Evolutionary conservation across 2,113 vertebrate genomes (phyloP), one percentile per base, ranked within the genome.

Genomic region (Polypterus senegalus): DNA sequence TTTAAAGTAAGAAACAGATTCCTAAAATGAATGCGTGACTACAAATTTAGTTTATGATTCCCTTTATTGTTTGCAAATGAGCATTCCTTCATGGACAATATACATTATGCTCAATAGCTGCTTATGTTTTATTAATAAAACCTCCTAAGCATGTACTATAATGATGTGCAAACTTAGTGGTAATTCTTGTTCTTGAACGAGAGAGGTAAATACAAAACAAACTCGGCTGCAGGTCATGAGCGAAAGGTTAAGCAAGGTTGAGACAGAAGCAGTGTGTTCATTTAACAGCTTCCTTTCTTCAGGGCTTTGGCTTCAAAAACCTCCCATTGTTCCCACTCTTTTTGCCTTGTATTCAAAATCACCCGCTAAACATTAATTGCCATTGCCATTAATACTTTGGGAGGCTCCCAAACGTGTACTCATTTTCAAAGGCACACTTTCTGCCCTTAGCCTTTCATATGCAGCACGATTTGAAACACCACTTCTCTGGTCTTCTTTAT

Each of bases 291-390:
- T 83, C 77, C 75, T 78, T 83, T 86, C 79, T 83, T 84, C 72
- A 71, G 68, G 72, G 76, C 75, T 84, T 84, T 75, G 78, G 76
- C 73, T 74, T 83, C 70, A 78, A 80, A 77, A 69, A 76, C 73
- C 78, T 75, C 66, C 78, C 70, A 82, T 89, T 89, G 80, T 86
- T 76, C 78, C 69, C 65, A 61, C 67, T 70, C 77, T 77, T 86
- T 88, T 89, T 85, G 81, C 71, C 77, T 77, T 81, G 79, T 82
- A 81, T 88, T 89, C 77, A 81, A 79, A 88, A 81, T 83, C 81
- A 79, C 76, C 85, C 86, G 81, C 81, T 83, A 66, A 83, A 83
- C 85, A 88, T 87, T 88, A 89, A 90, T 90, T 84, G 85, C 81
- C 80, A 77, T 81, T 83, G 79, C 80, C 82, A 79, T 80, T 79